phyloP scores from a whole-genome alignment of 2,113 vertebrate genomes.

The Condylura cristata region DNA sequence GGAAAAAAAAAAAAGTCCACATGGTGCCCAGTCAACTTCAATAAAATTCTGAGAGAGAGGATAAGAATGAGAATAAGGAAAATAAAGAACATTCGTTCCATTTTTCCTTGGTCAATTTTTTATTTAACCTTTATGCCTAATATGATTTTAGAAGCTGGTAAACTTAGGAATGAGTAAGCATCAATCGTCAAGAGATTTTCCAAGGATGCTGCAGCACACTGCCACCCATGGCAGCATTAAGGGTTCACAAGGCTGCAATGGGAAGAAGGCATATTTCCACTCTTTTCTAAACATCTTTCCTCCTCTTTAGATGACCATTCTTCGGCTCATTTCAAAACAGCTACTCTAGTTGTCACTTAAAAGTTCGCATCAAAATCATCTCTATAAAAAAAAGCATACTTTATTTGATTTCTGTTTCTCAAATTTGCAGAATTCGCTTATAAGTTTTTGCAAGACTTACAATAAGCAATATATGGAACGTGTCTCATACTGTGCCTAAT shows the following conservation, averaged over 20 bases:
- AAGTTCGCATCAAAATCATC: not conserved
- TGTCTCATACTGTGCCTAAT: not conserved
- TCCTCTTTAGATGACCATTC: not conserved
- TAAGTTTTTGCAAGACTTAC: not conserved
- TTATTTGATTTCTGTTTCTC: not conserved
- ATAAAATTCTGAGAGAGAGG: not conserved
- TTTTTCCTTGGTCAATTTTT: not conserved
- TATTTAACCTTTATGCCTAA: not conserved
- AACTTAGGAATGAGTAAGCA: not conserved
- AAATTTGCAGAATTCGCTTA: not conserved
- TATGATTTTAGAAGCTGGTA: not conserved
- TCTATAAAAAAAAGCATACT: not conserved
- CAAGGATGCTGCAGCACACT: not conserved
- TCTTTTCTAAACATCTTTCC: not conserved
- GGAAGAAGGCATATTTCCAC: not conserved
- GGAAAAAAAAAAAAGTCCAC: not conserved
- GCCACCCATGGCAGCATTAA: not conserved
- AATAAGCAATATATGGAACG: not conserved
- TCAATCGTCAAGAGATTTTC: not conserved
- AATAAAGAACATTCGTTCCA: not conserved
- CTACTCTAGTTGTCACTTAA: not conserved
- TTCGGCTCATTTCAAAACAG: not conserved
- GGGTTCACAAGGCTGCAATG: fast-evolving
- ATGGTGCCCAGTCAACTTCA: not conserved
- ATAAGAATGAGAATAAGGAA: not conserved